Evolutionary conservation across 2,113 vertebrate species (phyloP).

Genomic region (Lepisosteus oculatus): DNA sequence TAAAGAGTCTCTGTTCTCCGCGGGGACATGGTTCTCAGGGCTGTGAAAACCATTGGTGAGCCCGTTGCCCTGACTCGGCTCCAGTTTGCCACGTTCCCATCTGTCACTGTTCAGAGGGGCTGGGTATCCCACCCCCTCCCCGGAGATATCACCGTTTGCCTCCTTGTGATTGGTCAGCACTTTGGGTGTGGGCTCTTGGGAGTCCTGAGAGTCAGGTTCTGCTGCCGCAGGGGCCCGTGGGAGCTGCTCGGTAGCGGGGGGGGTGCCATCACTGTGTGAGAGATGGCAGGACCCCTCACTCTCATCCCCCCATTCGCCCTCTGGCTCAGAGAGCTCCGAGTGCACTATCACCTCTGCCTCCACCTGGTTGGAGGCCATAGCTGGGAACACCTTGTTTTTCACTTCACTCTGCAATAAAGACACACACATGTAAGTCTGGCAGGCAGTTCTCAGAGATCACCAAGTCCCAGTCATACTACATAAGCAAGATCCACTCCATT

Average conservation of each 20-base stretch:
- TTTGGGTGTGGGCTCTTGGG: conserved; percentile 35
- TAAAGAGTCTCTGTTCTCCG: conserved; percentile 60
- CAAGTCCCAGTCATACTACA: too few relatives aligned
- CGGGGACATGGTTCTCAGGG: conserved; percentile 35
- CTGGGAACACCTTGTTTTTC: conserved; percentile 56
- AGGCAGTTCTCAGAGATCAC: background rate
- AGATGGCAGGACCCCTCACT: conserved; percentile 11
- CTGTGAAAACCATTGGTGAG: conserved; percentile 78
- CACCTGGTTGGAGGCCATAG: conserved; percentile 75
- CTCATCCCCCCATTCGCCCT: conserved; percentile 43
- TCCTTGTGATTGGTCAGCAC: conserved; percentile 47
- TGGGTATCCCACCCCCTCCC: conserved; percentile 22
- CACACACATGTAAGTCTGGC: background rate
- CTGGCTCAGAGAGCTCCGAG: conserved; percentile 80
- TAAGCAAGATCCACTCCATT: too few relatives aligned
- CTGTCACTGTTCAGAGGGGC: background rate
- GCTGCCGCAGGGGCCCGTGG: conserved; percentile 17
- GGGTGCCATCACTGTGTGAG: conserved; percentile 4
- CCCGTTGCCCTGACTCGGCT: conserved; percentile 33
- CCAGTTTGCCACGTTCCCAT: conserved; percentile 27
- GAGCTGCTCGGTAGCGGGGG: background rate
- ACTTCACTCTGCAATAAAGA: conserved; percentile 39
- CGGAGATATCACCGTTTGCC: conserved; percentile 12
- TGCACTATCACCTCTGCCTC: conserved; percentile 95
- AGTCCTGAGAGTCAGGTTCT: conserved; percentile 28